A percentile compares a stretch with the other conserved stretches of the same genome.
Conservation (phyloP, 2,888 invertebrate genomes). For the Lymantria dispar region DNA sequence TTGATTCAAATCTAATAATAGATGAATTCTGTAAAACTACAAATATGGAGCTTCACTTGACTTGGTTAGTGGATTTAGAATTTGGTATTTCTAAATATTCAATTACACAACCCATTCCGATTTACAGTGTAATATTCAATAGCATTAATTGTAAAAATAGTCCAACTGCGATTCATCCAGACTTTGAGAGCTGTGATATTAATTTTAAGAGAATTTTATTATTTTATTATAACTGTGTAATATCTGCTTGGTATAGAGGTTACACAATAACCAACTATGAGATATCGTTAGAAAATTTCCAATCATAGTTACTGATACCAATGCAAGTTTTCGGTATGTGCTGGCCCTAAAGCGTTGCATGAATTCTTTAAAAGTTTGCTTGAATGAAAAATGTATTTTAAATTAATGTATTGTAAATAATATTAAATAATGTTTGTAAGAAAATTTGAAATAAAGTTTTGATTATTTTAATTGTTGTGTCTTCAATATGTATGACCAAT, state of each 20-base stretch:
- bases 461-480: too few relatives aligned
- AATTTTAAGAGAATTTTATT: conserved; percentile 49
- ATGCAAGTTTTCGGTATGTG: conserved; percentile 63
- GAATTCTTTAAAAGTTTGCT: too few relatives aligned
- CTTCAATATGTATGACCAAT: too few relatives aligned
- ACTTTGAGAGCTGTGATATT: conserved; percentile 53
- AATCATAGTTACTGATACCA: conserved; percentile 54
- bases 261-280: conserved; percentile 47
- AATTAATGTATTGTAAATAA: not conserved
- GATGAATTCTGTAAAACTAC: conserved; percentile 56
- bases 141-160: conserved; percentile 57
- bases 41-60: conserved; percentile 36
- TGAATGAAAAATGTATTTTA: conserved; percentile 11
- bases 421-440: not conserved
- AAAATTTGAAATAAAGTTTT: not conserved
- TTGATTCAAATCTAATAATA: conserved; percentile 62
- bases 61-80: conserved; percentile 65
- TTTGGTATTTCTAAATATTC: conserved; percentile 52
- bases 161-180: conserved; percentile 57
- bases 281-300: conserved; percentile 59
- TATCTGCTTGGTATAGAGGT: conserved; percentile 60
- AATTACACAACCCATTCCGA: conserved; percentile 48
- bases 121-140: conserved; percentile 55
- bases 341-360: conserved; percentile 55
- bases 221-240: conserved; percentile 58